A percentile compares a stretch with the other conserved stretches of the same genome.
Conservation (phyloP, 1,140 invertebrate genomes). For the Trinorchestia longiramus region DNA sequence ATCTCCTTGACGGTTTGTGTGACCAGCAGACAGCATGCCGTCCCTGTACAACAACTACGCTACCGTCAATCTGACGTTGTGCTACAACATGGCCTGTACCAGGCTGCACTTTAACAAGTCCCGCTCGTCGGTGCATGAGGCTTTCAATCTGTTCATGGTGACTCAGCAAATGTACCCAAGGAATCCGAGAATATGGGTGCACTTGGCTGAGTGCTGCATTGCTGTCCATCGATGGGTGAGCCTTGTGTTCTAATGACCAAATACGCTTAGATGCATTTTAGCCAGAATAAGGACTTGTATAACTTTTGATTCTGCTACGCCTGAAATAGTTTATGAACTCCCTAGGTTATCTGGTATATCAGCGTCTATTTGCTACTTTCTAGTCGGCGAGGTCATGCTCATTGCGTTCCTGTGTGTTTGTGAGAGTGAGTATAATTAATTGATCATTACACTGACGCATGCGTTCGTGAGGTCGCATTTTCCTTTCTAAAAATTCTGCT, state of each 20-base stretch:
- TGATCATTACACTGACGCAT: too few relatives aligned
- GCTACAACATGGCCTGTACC: constrained; percentile 92
- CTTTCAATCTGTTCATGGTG: constrained; percentile 93
- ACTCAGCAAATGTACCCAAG: constrained; percentile 86
- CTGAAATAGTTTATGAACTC: too few relatives aligned
- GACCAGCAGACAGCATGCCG: constrained; percentile 70
- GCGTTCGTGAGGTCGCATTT: too few relatives aligned
- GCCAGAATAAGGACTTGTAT: too few relatives aligned
- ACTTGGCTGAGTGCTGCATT: constrained; percentile 93
- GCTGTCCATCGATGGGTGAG: constrained; percentile 78
- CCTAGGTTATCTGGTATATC: too few relatives aligned
- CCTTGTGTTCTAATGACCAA: constrained; percentile 19
- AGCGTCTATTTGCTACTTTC: too few relatives aligned
- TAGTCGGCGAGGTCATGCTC: too few relatives aligned
- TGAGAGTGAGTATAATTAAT: too few relatives aligned
- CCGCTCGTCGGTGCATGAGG: constrained; percentile 81
- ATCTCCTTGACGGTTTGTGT: constrained; percentile 70
- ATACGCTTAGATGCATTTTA: too few relatives aligned
- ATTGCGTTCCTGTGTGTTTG: too few relatives aligned
- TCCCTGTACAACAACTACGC: constrained; percentile 67
- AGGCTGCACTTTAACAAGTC: constrained; percentile 85
- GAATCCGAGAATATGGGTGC: constrained; percentile 90
- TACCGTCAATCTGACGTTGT: constrained; percentile 82
- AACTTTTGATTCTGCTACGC: too few relatives aligned
- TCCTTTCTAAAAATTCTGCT: too few relatives aligned